Conservation (phyloP, 2,797 vertebrate genomes). For the Allobates femoralis region DNA sequence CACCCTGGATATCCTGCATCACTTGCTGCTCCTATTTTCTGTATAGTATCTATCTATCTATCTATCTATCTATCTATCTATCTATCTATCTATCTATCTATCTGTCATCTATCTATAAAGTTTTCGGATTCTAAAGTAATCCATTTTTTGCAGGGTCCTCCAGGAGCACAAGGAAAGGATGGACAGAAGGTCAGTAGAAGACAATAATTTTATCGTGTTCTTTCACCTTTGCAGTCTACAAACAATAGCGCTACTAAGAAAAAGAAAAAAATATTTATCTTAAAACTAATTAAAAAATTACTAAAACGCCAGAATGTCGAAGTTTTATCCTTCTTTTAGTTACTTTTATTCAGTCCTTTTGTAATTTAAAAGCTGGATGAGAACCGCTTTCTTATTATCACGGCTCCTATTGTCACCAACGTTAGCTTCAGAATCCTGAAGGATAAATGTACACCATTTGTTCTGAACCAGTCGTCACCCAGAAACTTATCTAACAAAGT, state of each 20-base stretch:
- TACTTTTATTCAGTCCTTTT: background rate
- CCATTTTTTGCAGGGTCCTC: conserved; percentile 81
- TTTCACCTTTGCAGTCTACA: background rate
- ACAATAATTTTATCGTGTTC: background rate
- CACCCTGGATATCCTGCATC: too few relatives aligned
- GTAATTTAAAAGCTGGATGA: background rate
- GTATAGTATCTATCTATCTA: background rate
- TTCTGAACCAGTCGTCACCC: background rate
- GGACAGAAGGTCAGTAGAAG: conserved; percentile 84
- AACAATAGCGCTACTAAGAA: too few relatives aligned
- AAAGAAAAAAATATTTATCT: background rate
- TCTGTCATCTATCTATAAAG: background rate
- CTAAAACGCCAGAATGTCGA: background rate
- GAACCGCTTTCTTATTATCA: background rate
- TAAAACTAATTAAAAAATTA: background rate
- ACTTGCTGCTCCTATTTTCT: too few relatives aligned
- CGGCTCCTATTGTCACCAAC: background rate
- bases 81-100: conserved; percentile 14
- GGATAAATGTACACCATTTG: background rate
- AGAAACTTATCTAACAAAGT: background rate
- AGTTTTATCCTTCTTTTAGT: background rate
- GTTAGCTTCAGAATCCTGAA: background rate
- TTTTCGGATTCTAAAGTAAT: background rate
- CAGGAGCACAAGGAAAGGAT: conserved; percentile 90
- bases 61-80: conserved; percentile 7